phyloP scores from a whole-genome alignment of 1,140 invertebrate species.

The Panagrolaimus sp. region DNA sequence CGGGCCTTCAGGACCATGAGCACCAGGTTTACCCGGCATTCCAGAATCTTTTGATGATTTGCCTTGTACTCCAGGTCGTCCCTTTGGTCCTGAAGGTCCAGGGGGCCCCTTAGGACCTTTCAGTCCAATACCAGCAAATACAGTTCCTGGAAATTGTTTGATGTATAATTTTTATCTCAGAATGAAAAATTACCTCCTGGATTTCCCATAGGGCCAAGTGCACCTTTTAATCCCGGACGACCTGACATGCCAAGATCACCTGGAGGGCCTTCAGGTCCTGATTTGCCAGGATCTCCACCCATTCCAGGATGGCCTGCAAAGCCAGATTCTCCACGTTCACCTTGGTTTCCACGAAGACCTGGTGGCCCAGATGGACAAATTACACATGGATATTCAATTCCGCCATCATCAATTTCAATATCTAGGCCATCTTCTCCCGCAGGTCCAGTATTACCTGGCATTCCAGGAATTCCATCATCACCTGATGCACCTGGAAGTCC shows the following conservation, averaged over 20 bases:
- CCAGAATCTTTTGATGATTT: slow-evolving; percentile 17
- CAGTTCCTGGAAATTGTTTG: slow-evolving; percentile 13
- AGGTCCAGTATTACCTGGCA: background rate
- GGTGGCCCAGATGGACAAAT: slow-evolving; percentile 34
- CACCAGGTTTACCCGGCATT: slow-evolving; percentile 6
- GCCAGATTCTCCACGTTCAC: slow-evolving; percentile 32
- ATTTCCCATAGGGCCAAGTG: slow-evolving; percentile 23
- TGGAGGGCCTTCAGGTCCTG: slow-evolving; percentile 4
- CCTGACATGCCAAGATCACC: slow-evolving; percentile 21
- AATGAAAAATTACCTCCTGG: slow-evolving; percentile 27
- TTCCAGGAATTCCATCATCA: slow-evolving; percentile 4
- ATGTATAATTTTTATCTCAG: too few relatives aligned
- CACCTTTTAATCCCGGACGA: slow-evolving; percentile 25
- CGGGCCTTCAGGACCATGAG: slow-evolving; percentile 35
- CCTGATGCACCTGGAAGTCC: background rate
- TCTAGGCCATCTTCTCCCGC: slow-evolving; percentile 23
- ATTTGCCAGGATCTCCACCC: background rate
- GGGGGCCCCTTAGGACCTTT: slow-evolving; percentile 39
- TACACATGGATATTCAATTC: slow-evolving; percentile 32
- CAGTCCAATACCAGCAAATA: slow-evolving; percentile 35
- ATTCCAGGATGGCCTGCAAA: slow-evolving; percentile 13
- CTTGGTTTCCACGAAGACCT: slow-evolving; percentile 31
- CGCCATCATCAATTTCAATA: slow-evolving; percentile 13
- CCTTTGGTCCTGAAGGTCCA: slow-evolving; percentile 26
- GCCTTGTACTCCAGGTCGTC: slow-evolving; percentile 17